Conservation (phyloP, 2,797 vertebrate species). For the Furcifer pardalis region DNA sequence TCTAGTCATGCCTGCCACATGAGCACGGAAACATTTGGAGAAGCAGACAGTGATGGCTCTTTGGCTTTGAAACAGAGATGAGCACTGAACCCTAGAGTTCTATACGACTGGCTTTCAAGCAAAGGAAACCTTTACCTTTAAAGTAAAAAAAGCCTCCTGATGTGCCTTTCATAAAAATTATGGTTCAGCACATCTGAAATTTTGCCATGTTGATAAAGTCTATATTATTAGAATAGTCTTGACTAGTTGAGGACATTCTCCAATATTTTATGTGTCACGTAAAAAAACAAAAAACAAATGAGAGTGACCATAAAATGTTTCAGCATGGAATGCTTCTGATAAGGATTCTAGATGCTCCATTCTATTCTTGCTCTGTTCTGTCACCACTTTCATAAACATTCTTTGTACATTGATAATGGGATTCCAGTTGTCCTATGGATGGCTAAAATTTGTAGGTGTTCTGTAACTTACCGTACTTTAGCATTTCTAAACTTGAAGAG, state of each 20-base stretch:
- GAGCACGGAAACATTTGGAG: too few relatives aligned
- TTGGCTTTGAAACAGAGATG: too few relatives aligned
- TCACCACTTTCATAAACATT: not conserved
- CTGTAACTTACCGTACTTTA: not conserved
- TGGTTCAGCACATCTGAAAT: not conserved
- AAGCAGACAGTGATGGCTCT: too few relatives aligned
- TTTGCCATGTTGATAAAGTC: not conserved
- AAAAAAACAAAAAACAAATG: not conserved
- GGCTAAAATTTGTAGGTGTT: not conserved
- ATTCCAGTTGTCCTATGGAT: not conserved
- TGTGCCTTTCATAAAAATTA: not conserved
- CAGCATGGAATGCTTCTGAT: not conserved
- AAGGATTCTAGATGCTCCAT: not conserved
- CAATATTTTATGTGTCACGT: not conserved
- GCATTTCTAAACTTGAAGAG: not conserved
- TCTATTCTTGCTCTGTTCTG: not conserved
- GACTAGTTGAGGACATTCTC: not conserved
- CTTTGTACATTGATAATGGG: not conserved
- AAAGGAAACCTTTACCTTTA: not conserved
- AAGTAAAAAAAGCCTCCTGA: not conserved
- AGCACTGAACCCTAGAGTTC: too few relatives aligned
- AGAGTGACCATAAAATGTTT: not conserved
- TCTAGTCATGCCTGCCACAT: too few relatives aligned
- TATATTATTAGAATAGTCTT: not conserved
- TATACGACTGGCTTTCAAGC: too few relatives aligned